phyloP scores from a whole-genome alignment of 2,888 invertebrate genomes.

The Crioceris asparagi region DNA sequence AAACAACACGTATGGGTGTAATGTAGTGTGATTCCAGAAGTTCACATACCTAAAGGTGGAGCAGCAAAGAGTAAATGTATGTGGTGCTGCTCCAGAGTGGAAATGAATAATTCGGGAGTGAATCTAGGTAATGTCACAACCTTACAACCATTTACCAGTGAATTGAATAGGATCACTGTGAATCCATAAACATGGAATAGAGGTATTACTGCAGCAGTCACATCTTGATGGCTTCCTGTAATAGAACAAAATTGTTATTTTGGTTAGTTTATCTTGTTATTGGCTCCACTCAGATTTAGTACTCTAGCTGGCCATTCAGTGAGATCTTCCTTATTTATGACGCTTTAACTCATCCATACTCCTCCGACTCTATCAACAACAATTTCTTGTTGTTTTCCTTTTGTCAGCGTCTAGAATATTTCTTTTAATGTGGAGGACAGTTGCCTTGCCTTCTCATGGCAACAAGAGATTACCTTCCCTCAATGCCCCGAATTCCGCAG shows the following conservation, averaged over 20 bases:
- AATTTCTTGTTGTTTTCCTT: too few species aligned
- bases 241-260: background rate
- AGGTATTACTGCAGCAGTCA: background rate
- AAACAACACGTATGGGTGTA: background rate
- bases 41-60: slow-evolving; percentile 1
- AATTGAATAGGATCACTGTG: background rate
- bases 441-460: too few species aligned
- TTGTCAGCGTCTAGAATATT: too few species aligned
- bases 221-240: background rate
- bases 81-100: background rate
- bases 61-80: background rate
- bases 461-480: too few species aligned
- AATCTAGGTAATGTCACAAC: slow-evolving; percentile 1
- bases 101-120: slow-evolving; percentile 30
- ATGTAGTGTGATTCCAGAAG: background rate
- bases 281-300: too few species aligned
- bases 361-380: too few species aligned
- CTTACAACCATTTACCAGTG: background rate
- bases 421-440: too few species aligned
- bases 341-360: too few species aligned
- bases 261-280: too few species aligned
- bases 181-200: slow-evolving; percentile 27
- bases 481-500: too few species aligned
- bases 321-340: too few species aligned
- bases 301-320: too few species aligned